These are phyloP conservation scores for Hycleus cichorii DNA, from an alignment of 1,140 invertebrate species.

Conservation along the genomic window DNA sequence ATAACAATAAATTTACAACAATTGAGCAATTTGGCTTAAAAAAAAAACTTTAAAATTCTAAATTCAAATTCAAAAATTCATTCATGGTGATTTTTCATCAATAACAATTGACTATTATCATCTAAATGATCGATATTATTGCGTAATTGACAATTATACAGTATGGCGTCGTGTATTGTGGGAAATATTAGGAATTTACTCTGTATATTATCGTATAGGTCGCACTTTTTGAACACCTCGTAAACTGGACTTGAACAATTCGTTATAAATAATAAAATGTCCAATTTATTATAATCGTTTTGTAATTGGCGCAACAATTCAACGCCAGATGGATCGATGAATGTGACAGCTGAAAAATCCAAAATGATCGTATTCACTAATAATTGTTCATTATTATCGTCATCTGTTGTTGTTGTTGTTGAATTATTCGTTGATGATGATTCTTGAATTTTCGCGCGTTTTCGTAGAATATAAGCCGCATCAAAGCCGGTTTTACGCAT, in stretches of 20 bases:
- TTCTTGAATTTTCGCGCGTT: conserved; percentile 38
- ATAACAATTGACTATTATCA: no score
- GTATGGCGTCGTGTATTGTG: conserved; percentile 63
- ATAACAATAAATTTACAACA: no score
- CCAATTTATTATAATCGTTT: conserved; percentile 47
- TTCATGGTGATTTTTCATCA: no score
- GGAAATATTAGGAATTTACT: conserved; percentile 56
- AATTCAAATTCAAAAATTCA: no score
- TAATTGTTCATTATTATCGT: conserved; percentile 12
- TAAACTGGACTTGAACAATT: conserved; percentile 57
- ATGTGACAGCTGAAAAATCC: conserved; percentile 60
- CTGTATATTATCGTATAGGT: conserved; percentile 46
- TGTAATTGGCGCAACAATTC: conserved; percentile 49
- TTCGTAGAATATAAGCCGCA: conserved; percentile 34
- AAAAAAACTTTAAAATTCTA: no score
- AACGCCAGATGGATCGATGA: conserved; percentile 62
- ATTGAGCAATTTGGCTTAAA: no score
- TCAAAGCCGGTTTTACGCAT: conserved; percentile 49
- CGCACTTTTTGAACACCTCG: conserved; percentile 56
- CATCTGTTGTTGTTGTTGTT: neutral
- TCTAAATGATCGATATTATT: no score
- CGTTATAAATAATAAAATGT: conserved; percentile 51
- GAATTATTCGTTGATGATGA: neutral
- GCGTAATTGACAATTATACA: conserved; percentile 39
- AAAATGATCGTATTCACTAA: conserved; percentile 44